phyloP scores from a whole-genome alignment of 2,797 vertebrate species.

The Sphenopsis melanotis region DNA sequence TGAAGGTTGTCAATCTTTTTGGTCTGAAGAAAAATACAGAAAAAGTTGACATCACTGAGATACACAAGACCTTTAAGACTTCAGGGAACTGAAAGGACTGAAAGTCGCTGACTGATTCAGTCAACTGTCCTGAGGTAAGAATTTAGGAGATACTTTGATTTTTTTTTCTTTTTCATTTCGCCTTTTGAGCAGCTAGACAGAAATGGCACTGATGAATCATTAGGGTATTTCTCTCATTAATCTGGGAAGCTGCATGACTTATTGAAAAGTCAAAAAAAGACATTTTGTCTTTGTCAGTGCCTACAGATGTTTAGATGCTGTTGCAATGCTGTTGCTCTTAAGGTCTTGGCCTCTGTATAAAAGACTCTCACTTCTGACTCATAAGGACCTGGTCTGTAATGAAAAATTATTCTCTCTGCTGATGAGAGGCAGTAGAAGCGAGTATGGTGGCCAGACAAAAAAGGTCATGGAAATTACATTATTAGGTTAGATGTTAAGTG shows the following conservation, averaged over 20 bases:
- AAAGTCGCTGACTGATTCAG: background rate
- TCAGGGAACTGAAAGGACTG: background rate
- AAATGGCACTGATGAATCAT: background rate
- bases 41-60: background rate
- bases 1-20: background rate
- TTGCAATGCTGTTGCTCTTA: background rate
- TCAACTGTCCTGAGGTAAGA: background rate
- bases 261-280: background rate
- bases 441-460: background rate
- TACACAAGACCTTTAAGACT: background rate
- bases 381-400: background rate
- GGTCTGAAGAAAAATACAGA: background rate
- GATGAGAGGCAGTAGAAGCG: background rate
- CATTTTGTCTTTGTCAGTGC: background rate
- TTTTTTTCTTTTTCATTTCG: background rate
- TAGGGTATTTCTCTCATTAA: background rate
- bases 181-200: background rate
- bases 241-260: background rate
- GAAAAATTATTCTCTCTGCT: background rate
- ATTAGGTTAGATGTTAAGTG: background rate
- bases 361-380: background rate
- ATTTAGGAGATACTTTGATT: background rate
- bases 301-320: background rate
- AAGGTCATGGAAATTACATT: background rate
- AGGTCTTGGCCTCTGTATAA: background rate